Conservation (phyloP, 2,797 vertebrate species). For the Poecilia wingei region DNA sequence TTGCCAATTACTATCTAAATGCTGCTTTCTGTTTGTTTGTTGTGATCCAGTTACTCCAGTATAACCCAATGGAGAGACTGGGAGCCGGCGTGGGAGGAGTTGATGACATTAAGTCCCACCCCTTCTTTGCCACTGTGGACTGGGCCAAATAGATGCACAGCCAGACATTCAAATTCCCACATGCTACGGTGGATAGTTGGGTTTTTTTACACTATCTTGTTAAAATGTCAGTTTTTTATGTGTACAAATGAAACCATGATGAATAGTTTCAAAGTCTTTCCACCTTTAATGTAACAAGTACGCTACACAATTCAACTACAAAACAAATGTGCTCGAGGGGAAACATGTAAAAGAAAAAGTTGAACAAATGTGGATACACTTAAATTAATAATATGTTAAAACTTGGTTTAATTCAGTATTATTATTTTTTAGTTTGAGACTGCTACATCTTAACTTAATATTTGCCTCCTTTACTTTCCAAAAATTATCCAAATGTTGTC, state of each 20-base stretch:
- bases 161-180: conserved; percentile 17
- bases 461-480: not conserved
- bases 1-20: not conserved
- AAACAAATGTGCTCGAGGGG: not conserved
- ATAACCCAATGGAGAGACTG: conserved; percentile 92
- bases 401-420: not conserved
- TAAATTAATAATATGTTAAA: not conserved
- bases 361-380: not conserved
- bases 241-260: not conserved
- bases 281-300: conserved; percentile 1
- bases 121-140: conserved; percentile 90
- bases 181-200: conserved; percentile 1
- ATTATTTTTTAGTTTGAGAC: not conserved
- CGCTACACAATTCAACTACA: not conserved
- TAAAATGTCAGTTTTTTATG: not conserved
- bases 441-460: not conserved
- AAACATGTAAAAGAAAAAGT: not conserved
- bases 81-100: conserved; percentile 92
- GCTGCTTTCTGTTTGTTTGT: conserved; percentile 11
- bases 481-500: not conserved
- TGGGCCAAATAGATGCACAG: conserved; percentile 85
- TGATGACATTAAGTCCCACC: conserved; percentile 97
- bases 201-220: not conserved
- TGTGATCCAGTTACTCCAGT: conserved; percentile 90
- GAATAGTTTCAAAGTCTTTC: not conserved